These are phyloP conservation scores for Trachurus trachurus DNA, from an alignment of 2,797 vertebrate genomes.

Conservation along the genomic window DNA sequence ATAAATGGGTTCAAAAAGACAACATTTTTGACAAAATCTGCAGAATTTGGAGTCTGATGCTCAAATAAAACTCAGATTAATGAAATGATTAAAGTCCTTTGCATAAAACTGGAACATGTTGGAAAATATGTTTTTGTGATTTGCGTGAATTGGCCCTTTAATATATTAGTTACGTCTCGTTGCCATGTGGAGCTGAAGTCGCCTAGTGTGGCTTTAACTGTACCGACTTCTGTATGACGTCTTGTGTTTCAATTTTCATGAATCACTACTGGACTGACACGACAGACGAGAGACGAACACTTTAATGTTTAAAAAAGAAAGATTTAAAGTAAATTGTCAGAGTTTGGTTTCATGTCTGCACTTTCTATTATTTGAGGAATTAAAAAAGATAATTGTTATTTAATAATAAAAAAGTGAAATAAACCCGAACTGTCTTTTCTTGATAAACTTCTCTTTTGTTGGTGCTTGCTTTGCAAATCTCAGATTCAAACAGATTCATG, in stretches of 20 bases:
- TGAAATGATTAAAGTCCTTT: not conserved
- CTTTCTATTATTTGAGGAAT: conserved; percentile 44
- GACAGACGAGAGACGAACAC: not conserved
- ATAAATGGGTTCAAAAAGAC: no score
- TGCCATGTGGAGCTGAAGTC: conserved; percentile 13
- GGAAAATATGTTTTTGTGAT: conserved; percentile 15
- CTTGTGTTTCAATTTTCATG: conserved; percentile 20
- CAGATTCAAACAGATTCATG: no score
- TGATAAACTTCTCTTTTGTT: not conserved
- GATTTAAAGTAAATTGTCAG: conserved; percentile 4
- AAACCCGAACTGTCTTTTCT: conserved; percentile 26
- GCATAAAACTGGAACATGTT: not conserved
- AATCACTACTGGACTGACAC: not conserved
- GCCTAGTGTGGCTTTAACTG: conserved; percentile 41
- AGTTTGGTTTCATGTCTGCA: conserved; percentile 41
- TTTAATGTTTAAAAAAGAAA: conserved; percentile 4
- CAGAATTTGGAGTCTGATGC: no score
- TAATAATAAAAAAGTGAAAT: conserved; percentile 46
- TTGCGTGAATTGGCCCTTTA: conserved; percentile 32
- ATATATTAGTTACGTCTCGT: not conserved
- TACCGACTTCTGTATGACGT: not conserved
- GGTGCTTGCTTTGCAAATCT: not conserved
- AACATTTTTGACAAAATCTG: no score
- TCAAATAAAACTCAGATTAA: not conserved
- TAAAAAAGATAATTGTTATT: conserved; percentile 46